Base-by-base conservation (phyloP, 2,888 invertebrate species). In the Anaspis maculata region DNA sequence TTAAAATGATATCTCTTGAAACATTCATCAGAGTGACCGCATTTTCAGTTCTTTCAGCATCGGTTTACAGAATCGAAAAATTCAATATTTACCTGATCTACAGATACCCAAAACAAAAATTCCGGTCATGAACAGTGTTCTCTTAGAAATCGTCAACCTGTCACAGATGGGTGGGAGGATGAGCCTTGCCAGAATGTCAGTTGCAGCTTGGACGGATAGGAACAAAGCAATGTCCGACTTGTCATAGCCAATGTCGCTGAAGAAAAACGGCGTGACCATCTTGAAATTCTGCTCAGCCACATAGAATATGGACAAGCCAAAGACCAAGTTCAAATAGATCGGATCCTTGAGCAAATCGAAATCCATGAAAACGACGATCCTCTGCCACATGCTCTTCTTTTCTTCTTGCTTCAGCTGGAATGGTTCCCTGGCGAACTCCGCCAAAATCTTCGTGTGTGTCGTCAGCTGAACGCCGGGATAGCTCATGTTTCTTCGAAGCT, bases 251-350 rank as follows among this genome's bases (percentile, higher is more conserved):
- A 60, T 55, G 27, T 39, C 46, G 11, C 38, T 34, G 41, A 60
- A 56, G 45, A 60, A 59, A 34, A 59, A 60, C 10, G 59, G 57
- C 31, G 52, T 51, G 5, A 59, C 54, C 48, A 57, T 52, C 34
- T 82, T 79, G 61, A 82, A 82, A 54, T 82, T 82, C 60, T 81
- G 72, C 57, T 82, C 82, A 27, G 82, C 82, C 32, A 80, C 79
- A 67, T 81, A 83, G 64, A 80, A 81, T 23, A 82, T 71, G 21
- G 82, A 80, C 31, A 82, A 66, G 4, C 82, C 83, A 37, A 82
- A 75, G 42, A 82, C 70, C 50, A 83, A 71, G 57, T 83, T 83
- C 55, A 83, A 68, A 64, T 80, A 83, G 34, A 77, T 76, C 57
- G 76, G 77, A 65, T 82, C 82, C 66, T 77, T 79, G 31, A 83